phyloP scores from a whole-genome alignment of 2,888 invertebrate genomes.

The Polymixis lichenea region DNA sequence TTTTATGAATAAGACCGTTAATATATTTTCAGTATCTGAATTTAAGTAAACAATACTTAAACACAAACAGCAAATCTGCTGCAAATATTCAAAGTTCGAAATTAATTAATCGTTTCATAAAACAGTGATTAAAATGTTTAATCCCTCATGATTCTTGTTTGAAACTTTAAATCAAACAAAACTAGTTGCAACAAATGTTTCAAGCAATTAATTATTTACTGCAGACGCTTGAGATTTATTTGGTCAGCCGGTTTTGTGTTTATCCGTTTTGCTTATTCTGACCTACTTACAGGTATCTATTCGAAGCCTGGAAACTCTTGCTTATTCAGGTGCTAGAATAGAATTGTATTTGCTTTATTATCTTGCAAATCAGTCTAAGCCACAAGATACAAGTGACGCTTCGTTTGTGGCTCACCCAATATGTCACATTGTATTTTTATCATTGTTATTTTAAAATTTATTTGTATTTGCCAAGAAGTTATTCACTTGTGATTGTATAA shows the following conservation, averaged over 20 bases:
- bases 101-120: slow-evolving; percentile 13
- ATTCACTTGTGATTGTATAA: neutral
- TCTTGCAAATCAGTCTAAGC: neutral
- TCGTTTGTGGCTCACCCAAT: neutral
- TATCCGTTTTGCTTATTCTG: neutral
- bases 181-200: slow-evolving; percentile 27
- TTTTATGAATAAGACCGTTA: too few relatives aligned
- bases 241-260: neutral
- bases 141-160: slow-evolving; percentile 12
- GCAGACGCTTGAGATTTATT: neutral
- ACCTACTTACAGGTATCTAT: neutral
- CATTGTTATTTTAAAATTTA: neutral
- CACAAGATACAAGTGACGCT: neutral
- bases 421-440: neutral
- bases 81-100: slow-evolving; percentile 22
- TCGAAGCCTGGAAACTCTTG: neutral
- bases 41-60: neutral
- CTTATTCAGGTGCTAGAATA: neutral
- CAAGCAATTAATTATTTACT: slow-evolving; percentile 15
- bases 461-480: neutral
- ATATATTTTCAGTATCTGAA: neutral
- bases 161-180: slow-evolving; percentile 15
- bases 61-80: slow-evolving; percentile 9
- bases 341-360: neutral
- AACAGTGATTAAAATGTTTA: slow-evolving; percentile 26